Evolutionary conservation across 2,113 vertebrate species (phyloP).

Genomic region (Platichthys stellatus): DNA sequence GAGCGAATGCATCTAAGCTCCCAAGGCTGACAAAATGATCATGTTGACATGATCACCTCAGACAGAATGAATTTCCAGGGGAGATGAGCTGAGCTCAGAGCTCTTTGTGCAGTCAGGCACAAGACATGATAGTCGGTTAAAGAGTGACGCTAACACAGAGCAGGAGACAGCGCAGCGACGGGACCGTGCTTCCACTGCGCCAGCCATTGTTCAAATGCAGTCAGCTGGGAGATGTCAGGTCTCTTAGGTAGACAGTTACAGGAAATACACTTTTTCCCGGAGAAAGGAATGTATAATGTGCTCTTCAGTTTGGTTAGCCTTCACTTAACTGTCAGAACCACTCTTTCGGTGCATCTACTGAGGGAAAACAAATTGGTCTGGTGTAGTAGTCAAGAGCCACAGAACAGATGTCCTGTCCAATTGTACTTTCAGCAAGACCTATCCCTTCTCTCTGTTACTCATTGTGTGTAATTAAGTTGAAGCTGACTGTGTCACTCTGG

Average conservation of each 20-base stretch:
- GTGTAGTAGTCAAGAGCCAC: not conserved
- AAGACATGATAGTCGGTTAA: slow-evolving; percentile 60
- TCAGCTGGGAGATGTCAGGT: slow-evolving; percentile 23
- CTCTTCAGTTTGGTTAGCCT: not conserved
- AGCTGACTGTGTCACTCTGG: slow-evolving; percentile 34
- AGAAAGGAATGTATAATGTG: not conserved
- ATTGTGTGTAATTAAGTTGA: slow-evolving; percentile 23
- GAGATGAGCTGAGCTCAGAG: slow-evolving; percentile 59
- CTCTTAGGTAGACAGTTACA: slow-evolving; percentile 1
- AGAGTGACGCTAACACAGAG: slow-evolving; percentile 44
- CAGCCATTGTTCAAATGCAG: slow-evolving; percentile 7
- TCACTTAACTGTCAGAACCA: not conserved
- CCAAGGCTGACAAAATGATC: slow-evolving; percentile 71
- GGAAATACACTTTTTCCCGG: not conserved
- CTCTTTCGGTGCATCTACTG: no score
- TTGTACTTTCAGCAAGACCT: slow-evolving; percentile 6
- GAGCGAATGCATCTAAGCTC: slow-evolving; percentile 41
- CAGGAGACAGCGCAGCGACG: slow-evolving; percentile 28
- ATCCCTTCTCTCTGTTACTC: slow-evolving; percentile 16
- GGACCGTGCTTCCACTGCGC: slow-evolving; percentile 21
- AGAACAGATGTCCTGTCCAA: not conserved
- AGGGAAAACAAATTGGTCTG: not conserved
- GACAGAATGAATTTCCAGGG: slow-evolving; percentile 69
- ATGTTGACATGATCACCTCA: slow-evolving; percentile 74
- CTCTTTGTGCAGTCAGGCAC: slow-evolving; percentile 64